Evolutionary conservation across 2,797 vertebrate species (phyloP).

Genomic region (Yasuhikotakia modesta): DNA sequence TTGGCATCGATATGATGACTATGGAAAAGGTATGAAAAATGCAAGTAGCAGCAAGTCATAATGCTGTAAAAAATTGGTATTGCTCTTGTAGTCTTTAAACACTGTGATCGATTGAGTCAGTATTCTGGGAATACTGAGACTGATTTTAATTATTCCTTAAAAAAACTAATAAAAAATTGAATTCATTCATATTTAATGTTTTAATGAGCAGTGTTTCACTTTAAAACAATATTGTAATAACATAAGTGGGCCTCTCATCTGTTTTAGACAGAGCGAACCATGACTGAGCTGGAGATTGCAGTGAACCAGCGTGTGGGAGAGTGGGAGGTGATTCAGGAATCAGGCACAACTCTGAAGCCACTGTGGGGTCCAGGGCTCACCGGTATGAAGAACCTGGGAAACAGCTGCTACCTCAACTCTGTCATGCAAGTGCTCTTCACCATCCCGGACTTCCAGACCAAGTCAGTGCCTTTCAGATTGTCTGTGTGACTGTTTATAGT

Average conservation of each 20-base stretch:
- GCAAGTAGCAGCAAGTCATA: too few species aligned
- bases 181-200: background rate
- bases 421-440: conserved; percentile 99
- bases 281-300: conserved; percentile 98
- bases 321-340: conserved; percentile 99
- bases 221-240: conserved; percentile 13
- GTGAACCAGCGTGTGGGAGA: conserved; percentile 98
- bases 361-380: conserved; percentile 91
- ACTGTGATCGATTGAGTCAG: background rate
- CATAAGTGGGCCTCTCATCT: background rate
- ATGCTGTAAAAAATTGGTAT: too few species aligned
- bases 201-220: background rate
- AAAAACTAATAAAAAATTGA: too few species aligned
- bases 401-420: conserved; percentile 99
- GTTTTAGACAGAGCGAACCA: conserved; percentile 91
- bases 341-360: conserved; percentile 88
- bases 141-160: background rate
- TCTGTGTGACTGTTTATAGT: background rate
- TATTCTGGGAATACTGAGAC: background rate
- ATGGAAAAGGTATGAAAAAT: conserved; percentile 89
- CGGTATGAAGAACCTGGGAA: conserved; percentile 96
- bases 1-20: conserved; percentile 98
- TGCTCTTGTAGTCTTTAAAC: background rate
- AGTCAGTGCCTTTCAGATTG: conserved; percentile 73
- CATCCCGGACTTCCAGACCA: conserved; percentile 96